These are phyloP conservation scores for Ictidomys tridecemlineatus DNA, from an alignment of 2,113 vertebrate species.

Conservation along the genomic window DNA sequence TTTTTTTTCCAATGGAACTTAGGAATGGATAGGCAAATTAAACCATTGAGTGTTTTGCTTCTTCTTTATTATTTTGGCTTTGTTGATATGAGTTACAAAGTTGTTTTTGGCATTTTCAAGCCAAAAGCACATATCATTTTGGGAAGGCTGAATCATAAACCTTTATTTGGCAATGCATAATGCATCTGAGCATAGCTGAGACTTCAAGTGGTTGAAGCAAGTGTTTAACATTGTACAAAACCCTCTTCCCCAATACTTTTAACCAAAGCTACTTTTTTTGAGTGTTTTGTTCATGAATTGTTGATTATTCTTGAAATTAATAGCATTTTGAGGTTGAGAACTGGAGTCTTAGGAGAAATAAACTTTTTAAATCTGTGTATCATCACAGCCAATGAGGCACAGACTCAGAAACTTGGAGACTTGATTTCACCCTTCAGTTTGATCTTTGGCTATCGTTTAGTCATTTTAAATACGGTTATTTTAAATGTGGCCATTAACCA, in stretches of 20 bases:
- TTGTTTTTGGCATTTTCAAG: conserved; percentile 29
- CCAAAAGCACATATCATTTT: neutral
- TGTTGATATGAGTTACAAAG: neutral
- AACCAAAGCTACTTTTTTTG: neutral
- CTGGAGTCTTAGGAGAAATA: neutral
- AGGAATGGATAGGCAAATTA: neutral
- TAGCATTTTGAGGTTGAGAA: neutral
- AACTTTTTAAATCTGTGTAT: neutral
- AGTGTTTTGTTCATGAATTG: neutral
- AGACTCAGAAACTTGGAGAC: neutral
- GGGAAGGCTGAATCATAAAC: neutral
- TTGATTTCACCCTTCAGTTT: neutral
- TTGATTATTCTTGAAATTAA: neutral
- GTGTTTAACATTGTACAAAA: neutral
- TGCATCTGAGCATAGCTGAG: neutral
- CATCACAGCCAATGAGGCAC: neutral
- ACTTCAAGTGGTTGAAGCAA: neutral
- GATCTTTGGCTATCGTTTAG: neutral
- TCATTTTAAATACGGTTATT: conserved; percentile 21
- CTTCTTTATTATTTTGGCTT: neutral
- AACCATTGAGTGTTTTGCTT: neutral
- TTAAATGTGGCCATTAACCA: neutral
- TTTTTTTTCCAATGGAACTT: neutral
- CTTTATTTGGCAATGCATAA: neutral
- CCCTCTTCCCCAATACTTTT: neutral